These are phyloP conservation scores for Calonectris borealis DNA, from an alignment of 2,113 vertebrate genomes.

Conservation along the genomic window DNA sequence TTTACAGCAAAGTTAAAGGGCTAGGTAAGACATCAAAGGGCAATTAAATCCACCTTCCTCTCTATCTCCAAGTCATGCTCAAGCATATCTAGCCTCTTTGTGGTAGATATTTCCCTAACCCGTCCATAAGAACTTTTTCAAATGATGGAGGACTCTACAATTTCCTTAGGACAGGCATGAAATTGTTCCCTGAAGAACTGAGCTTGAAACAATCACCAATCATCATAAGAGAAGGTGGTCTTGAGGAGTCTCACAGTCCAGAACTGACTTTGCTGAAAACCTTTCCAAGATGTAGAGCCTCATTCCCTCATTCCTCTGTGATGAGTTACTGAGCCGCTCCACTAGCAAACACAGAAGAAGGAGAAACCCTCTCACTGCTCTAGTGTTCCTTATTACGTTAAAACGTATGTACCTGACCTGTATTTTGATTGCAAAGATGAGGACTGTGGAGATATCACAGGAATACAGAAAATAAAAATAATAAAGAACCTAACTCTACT, in stretches of 20 bases:
- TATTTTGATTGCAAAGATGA: not conserved
- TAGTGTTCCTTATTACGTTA: not conserved
- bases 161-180: not conserved
- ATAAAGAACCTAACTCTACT: not conserved
- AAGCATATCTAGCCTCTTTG: not conserved
- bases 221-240: not conserved
- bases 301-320: not conserved
- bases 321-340: not conserved
- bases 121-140: not conserved
- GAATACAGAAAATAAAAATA: not conserved
- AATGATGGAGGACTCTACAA: not conserved
- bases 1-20: not conserved
- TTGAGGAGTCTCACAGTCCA: not conserved
- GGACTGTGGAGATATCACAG: not conserved
- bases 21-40: not conserved
- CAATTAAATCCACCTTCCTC: not conserved
- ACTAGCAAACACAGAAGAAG: not conserved
- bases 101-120: not conserved
- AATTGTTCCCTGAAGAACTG: not conserved
- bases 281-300: not conserved
- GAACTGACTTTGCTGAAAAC: not conserved
- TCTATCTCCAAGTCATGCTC: not conserved
- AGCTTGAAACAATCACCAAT: not conserved
- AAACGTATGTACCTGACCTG: fast-evolving
- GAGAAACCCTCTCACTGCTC: not conserved